These are phyloP conservation scores for Dipodomys stephensi DNA, from an alignment of 2,113 vertebrate genomes.

Conservation along the genomic window DNA sequence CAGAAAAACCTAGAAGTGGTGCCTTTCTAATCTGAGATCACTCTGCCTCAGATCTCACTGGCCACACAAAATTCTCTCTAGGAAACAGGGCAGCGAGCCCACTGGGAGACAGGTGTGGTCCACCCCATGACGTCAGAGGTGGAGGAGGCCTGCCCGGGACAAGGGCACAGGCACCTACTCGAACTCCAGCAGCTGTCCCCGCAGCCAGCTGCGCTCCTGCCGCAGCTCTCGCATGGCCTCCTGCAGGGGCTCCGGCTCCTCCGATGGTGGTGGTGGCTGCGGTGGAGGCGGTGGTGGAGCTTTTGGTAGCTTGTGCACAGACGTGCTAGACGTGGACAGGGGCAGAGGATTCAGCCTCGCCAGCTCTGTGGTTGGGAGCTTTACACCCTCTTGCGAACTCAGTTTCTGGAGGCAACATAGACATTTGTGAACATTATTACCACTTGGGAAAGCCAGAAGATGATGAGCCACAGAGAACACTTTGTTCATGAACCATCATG, in stretches of 20 bases:
- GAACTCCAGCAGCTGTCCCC: constrained; percentile 85
- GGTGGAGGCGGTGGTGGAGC: not conserved
- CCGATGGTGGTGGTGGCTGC: not conserved
- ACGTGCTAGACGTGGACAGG: not conserved
- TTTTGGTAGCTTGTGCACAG: constrained; percentile 25
- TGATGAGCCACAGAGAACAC: not conserved
- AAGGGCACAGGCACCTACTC: constrained; percentile 85
- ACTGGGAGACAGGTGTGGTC: not conserved
- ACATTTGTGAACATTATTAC: not conserved
- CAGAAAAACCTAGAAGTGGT: too few relatives aligned
- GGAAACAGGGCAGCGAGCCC: too few relatives aligned
- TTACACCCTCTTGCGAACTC: constrained; percentile 67
- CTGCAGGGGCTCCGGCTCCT: constrained; percentile 83
- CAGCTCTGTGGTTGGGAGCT: constrained; percentile 3
- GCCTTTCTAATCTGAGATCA: not conserved
- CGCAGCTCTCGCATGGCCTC: constrained; percentile 84
- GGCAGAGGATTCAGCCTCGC: not conserved
- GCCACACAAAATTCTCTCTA: not conserved
- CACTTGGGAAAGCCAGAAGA: not conserved
- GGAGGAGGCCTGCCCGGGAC: too few relatives aligned
- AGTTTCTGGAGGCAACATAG: constrained; percentile 80
- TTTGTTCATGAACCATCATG: too few relatives aligned
- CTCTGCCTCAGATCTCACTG: not conserved
- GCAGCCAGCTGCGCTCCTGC: constrained; percentile 86
- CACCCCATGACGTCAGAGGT: not conserved